Evolutionary conservation across 1,140 invertebrate genomes (phyloP), one percentile per base, ranked within the genome.

Genomic region (Cecropterus lyciades): DNA sequence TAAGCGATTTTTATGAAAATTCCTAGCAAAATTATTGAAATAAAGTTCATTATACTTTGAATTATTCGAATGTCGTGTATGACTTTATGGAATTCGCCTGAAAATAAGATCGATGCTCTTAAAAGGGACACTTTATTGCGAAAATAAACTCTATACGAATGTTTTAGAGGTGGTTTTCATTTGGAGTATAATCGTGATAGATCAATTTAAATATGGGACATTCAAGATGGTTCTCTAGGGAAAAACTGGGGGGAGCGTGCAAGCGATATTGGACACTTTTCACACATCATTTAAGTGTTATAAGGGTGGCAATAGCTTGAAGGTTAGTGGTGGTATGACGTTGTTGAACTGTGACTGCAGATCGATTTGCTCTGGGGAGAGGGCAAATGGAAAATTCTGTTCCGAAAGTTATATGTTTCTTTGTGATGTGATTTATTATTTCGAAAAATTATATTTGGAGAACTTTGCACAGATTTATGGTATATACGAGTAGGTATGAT

Each of bases 161-260:
- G 1, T 3, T 0, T 0, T 77, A 79, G 53, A 62, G 80, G 73
- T 57, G 3, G 57, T 66, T 74, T 70, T 85, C 0, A 14, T 55
- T 53, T 73, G 75, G 7, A 42, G 1, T 9, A 0, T 46, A 9
- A 51, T 69, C 83, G 82, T 79, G 80, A 87, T 89, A 89, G 80
- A 85, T 69, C 83, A 84, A 84, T 88, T 88, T 80, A 82, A 86
- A 89, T 86, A 89, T 84, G 80, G 84, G 88, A 84, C 82, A 75
- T 74, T 79, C 70, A 75, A 91, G 89, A 91, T 91, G 87, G 87
- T 87, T 89, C 89, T 91, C 85, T 84, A 80, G 89, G 89, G 89
- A 89, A 89, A 88, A 91, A 73, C 85, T 69, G 71, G 65, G 59
- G 59, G 59, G 56, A 20, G 17, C 9, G 11, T 60, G 49, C 70